phyloP scores from a whole-genome alignment of 2,888 invertebrate species.

The Chaetogeoica ovagalla region DNA sequence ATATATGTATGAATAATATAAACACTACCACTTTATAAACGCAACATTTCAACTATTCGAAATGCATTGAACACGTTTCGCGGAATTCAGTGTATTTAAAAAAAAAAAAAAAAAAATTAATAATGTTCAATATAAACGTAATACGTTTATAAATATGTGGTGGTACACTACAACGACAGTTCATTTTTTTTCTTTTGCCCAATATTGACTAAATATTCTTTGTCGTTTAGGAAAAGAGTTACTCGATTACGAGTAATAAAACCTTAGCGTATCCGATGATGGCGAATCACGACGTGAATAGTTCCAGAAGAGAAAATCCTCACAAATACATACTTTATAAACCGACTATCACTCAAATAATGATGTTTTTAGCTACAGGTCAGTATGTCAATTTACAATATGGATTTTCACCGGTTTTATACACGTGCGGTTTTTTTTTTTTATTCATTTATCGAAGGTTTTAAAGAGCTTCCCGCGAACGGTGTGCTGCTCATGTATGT shows the following conservation, averaged over 20 bases:
- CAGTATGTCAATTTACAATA: conserved; percentile 1
- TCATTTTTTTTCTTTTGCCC: too few relatives aligned
- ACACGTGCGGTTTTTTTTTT: not conserved
- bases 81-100: too few relatives aligned
- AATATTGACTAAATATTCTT: not conserved
- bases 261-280: conserved; percentile 62
- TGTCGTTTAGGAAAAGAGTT: conserved; percentile 58
- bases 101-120: too few relatives aligned
- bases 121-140: too few relatives aligned
- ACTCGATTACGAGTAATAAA: conserved; percentile 58
- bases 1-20: too few relatives aligned
- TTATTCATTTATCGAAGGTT: conserved; percentile 64
- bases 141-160: too few relatives aligned
- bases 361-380: conserved; percentile 82
- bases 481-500: conserved; percentile 90
- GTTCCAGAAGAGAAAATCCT: conserved; percentile 82
- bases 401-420: not conserved
- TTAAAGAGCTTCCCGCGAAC: conserved; percentile 89
- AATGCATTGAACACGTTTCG: too few relatives aligned
- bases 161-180: too few relatives aligned
- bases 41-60: too few relatives aligned
- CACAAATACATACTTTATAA: conserved; percentile 96
- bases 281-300: conserved; percentile 70
- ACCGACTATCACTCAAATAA: conserved; percentile 89
- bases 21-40: too few relatives aligned